Percentiles rank a stretch among this genome's conserved stretches.
These are phyloP conservation scores for Scleropages formosus DNA, from an alignment of 2,797 vertebrate species.

Conservation along the genomic window DNA sequence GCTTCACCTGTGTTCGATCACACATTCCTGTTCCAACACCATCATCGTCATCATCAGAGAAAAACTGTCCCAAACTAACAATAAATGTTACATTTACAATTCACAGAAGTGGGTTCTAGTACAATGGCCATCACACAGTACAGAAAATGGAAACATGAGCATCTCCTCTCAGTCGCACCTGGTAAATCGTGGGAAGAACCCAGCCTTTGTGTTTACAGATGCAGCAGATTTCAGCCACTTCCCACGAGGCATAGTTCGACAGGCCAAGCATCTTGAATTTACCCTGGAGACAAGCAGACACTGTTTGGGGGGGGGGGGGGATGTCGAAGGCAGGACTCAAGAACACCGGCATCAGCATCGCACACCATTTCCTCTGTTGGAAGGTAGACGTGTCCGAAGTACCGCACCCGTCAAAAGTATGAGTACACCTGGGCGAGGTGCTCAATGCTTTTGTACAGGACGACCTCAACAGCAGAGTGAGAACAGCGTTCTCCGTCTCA, in stretches of 20 bases:
- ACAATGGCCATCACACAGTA: background rate
- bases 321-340: no score
- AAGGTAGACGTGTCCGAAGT: no score
- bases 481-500: no score
- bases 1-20: background rate
- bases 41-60: no score
- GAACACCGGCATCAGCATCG: no score
- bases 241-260: slow-evolving; percentile 90
- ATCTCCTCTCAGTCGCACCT: slow-evolving; percentile 71
- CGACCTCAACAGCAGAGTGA: no score
- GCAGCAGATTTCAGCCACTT: slow-evolving; percentile 85
- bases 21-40: no score
- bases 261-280: slow-evolving; percentile 91
- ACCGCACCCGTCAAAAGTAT: background rate
- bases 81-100: background rate
- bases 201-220: slow-evolving; percentile 87
- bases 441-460: background rate
- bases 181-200: slow-evolving; percentile 88
- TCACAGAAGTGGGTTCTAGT: background rate
- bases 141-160: background rate
- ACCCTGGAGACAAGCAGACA: slow-evolving; percentile 66
- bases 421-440: background rate
- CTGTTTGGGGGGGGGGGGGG: no score
- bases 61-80: background rate
- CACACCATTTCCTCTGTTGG: background rate